Base-by-base conservation (phyloP, 2,113 vertebrate species). In the Syrrhaptes paradoxus region DNA sequence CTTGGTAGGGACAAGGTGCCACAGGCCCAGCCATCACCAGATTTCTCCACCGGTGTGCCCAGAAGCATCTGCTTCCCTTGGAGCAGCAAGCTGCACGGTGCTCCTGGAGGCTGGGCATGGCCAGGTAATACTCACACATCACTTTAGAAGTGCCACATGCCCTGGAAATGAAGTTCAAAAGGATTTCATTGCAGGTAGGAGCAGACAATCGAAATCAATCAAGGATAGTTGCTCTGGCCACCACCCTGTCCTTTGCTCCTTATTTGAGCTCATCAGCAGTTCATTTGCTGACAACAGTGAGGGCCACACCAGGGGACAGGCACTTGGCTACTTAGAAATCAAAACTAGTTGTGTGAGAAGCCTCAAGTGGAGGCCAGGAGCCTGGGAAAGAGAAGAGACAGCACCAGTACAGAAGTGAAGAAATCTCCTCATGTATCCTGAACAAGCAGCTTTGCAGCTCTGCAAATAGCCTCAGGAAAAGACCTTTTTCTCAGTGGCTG, bases 171-270 rank as follows among this genome's bases (percentile, higher is more conserved):
- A 72, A 85, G 18, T 48, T 70, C 26, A 8, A 63, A 59, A 25
- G 46, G n/a, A 63, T 17, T 68, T 41, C 31, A 1, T 9, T 57
- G 20, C 2, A 8, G 25, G 17, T 28, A 84, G 41, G 36, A 71
- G 57, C 13, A 68, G 41, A 12, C 21, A 67, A 73, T 55, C 1
- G 4, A 81, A 63, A 79, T 62, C 38, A 93, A 85, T 59, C 10
- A 8, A 34, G 7, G 28, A 1, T 89, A 19, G 71, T 43, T 91
- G 48, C 58, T 54, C 41, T 25, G 48, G 77, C 12, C 61, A 12
- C 54, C 52, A 55, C 85, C 87, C 74, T 85, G 82, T 71, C n/a
- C 94, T 86, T 94, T 82, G 71, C 66, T 94, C 74, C 63, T 82
- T 13, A 4, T 83, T 51, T 70, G 29, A 73, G 62, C 13, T 87